phyloP scores from a whole-genome alignment of 2,797 vertebrate species.

The Pyrocephalus nanus region DNA sequence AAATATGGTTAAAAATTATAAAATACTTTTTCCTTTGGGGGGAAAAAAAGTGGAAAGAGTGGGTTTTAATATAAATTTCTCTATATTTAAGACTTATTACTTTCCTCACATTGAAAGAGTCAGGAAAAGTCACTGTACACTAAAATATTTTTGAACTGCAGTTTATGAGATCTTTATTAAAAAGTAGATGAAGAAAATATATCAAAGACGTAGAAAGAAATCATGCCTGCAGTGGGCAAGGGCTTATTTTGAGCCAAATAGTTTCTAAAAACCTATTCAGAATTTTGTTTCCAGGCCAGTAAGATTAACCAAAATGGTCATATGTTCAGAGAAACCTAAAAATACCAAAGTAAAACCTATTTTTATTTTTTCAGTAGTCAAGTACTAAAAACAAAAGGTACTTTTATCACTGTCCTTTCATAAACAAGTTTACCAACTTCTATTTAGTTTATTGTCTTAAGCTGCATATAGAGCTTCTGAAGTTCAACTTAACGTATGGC shows the following conservation, averaged over 20 bases:
- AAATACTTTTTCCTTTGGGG: neutral
- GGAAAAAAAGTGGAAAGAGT: neutral
- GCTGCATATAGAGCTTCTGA: neutral
- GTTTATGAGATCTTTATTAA: neutral
- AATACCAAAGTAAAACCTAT: neutral
- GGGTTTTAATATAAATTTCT: neutral
- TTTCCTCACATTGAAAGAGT: neutral
- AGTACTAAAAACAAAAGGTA: neutral
- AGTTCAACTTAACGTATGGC: neutral
- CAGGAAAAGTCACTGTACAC: neutral
- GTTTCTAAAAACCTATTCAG: neutral
- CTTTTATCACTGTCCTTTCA: conserved; percentile 2
- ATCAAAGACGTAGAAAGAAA: neutral
- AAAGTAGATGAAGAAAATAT: neutral
- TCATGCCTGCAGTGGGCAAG: neutral
- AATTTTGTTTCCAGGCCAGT: neutral
- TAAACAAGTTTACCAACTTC: conserved; percentile 3
- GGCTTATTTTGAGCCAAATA: neutral
- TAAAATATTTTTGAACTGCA: neutral
- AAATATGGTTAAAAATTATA: neutral
- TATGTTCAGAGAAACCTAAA: conserved; percentile 5
- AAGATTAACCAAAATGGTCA: neutral
- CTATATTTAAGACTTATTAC: neutral
- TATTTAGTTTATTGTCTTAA: conserved; percentile 8
- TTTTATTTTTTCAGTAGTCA: neutral